Conservation (phyloP, 1,140 invertebrate species). For the Ephestia elutella region DNA sequence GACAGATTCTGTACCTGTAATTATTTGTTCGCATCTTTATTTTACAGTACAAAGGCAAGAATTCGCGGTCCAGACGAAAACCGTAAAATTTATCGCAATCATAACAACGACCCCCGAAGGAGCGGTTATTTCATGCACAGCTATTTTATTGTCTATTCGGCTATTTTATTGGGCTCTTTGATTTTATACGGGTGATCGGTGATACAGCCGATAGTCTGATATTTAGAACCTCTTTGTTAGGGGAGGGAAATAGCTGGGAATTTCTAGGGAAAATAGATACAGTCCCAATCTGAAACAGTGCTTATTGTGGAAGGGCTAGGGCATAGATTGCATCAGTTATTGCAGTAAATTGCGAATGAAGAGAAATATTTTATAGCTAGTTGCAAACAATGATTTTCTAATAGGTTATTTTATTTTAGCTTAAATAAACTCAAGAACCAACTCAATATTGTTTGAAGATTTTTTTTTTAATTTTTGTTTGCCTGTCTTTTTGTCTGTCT, state of each 20-base stretch:
- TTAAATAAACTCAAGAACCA: no score
- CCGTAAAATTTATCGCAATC: constrained; percentile 31
- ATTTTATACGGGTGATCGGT: constrained; percentile 11
- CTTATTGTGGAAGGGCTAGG: no score
- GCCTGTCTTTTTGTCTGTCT: no score
- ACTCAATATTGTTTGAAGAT: no score
- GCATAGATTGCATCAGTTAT: no score
- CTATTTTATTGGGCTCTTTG: constrained; percentile 10
- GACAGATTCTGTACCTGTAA: not conserved
- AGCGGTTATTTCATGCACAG: constrained; percentile 18
- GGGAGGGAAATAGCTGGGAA: not conserved
- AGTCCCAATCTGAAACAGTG: no score
- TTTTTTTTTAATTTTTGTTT: no score
- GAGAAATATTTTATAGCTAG: no score
- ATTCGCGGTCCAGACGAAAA: constrained; percentile 21
- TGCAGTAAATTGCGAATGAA: no score
- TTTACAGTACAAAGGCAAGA: constrained; percentile 19
- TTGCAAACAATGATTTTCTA: no score
- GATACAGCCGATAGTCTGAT: constrained; percentile 2
- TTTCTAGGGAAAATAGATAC: not conserved
- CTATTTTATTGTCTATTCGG: constrained; percentile 22
- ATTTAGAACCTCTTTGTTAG: not conserved
- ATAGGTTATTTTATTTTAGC: no score
- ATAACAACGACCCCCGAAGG: constrained; percentile 23
- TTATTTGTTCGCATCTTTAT: not conserved